Percentiles rank a stretch among this genome's conserved stretches.
Conservation (phyloP, 1,140 invertebrate species). For the Drosophila bipectinata region DNA sequence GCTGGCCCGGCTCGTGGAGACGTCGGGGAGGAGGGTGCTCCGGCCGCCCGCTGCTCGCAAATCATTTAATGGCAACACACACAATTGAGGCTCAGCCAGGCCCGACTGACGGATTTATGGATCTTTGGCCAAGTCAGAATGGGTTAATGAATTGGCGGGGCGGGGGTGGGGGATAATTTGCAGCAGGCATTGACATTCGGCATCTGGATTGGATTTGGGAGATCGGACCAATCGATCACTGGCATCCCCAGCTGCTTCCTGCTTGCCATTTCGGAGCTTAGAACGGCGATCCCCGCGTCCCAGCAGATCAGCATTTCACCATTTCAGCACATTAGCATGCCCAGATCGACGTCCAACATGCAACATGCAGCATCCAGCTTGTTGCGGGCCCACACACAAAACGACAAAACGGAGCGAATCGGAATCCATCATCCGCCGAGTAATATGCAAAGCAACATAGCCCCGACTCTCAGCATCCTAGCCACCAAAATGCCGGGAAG, state of each 20-base stretch:
- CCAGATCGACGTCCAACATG: slow-evolving; percentile 13
- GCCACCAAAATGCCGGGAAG: slow-evolving; percentile 9
- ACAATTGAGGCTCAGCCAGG: slow-evolving; percentile 34
- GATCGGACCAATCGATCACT: slow-evolving; percentile 31
- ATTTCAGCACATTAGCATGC: slow-evolving; percentile 24
- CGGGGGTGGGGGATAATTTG: slow-evolving; percentile 17
- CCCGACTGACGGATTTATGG: slow-evolving; percentile 39
- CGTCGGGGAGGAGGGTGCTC: neutral
- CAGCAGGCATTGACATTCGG: slow-evolving; percentile 39
- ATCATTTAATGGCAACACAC: slow-evolving; percentile 59
- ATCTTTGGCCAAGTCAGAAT: slow-evolving; percentile 10
- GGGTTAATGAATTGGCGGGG: slow-evolving; percentile 6
- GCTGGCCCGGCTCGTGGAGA: slow-evolving; percentile 17
- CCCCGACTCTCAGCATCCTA: slow-evolving; percentile 19
- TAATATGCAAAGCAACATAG: slow-evolving; percentile 73
- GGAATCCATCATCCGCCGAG: slow-evolving; percentile 71
- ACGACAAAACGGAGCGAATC: slow-evolving; percentile 63
- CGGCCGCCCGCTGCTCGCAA: slow-evolving; percentile 51
- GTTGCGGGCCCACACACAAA: slow-evolving; percentile 70
- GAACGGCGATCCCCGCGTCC: slow-evolving; percentile 8
- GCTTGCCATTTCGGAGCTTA: slow-evolving; percentile 47
- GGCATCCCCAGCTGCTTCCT: slow-evolving; percentile 52
- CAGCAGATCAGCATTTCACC: slow-evolving; percentile 5
- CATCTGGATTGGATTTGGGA: neutral
- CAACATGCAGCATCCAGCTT: slow-evolving; percentile 32